Conservation (phyloP, 1,140 invertebrate species). For the Lucilia cuprina region DNA sequence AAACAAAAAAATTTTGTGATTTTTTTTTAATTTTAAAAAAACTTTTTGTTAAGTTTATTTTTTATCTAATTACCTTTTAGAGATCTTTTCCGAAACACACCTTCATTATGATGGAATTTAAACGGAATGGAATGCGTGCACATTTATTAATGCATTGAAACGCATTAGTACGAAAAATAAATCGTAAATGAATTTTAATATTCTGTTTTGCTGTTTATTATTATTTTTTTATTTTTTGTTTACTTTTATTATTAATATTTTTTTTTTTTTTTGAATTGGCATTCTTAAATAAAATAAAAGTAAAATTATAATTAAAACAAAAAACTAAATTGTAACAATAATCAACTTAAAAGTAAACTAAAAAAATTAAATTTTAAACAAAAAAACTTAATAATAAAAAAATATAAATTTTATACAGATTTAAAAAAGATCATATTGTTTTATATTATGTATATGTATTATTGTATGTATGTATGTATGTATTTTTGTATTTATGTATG, state of each 20-base stretch:
- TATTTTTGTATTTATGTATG: background rate
- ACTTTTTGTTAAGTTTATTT: slow-evolving; percentile 49
- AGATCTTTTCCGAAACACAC: slow-evolving; percentile 92
- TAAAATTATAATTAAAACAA: background rate
- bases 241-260: background rate
- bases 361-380: background rate
- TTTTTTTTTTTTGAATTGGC: background rate
- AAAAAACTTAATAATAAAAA: too few species aligned
- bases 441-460: too few species aligned
- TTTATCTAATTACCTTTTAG: slow-evolving; percentile 78
- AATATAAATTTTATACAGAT: too few species aligned
- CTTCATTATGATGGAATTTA: slow-evolving; percentile 64
- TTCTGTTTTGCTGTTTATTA: slow-evolving; percentile 9
- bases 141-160: slow-evolving; percentile 59
- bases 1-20: slow-evolving; percentile 37
- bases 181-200: slow-evolving; percentile 48
- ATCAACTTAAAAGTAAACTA: background rate
- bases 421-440: too few species aligned
- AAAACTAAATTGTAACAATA: background rate
- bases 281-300: background rate
- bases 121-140: slow-evolving; percentile 62
- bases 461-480: background rate
- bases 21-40: slow-evolving; percentile 42
- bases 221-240: slow-evolving; percentile 25
- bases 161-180: slow-evolving; percentile 66